Base-by-base conservation (phyloP, 2,888 invertebrate species). In the Euplagia quadripunctaria region DNA sequence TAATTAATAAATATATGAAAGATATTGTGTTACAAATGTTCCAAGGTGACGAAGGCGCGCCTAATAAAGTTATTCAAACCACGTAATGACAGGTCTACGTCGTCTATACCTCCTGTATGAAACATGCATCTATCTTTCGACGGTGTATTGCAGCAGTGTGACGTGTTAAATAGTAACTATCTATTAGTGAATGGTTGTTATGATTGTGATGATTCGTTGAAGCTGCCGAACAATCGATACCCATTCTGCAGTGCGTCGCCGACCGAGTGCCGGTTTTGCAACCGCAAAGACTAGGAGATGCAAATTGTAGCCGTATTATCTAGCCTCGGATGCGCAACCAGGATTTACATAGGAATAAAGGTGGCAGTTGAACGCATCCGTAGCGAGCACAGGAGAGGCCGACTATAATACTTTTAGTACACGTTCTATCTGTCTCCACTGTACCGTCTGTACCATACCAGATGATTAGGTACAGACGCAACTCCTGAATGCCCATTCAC, bases 281-380 rank as follows among this genome's bases (percentile, higher is more conserved):
- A 82, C 87, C 88, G 92, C 92, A 94, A 93, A 93, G 91, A 90
- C 89, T 90, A 90, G 90, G 89, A 90, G 91, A 94, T 94, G 94
- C 94, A 94, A 94, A 95, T 95, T 90, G 89, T 81, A 86, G 82
- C 89, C 89, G 89, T 90, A 94, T 93, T 94, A 94, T 93, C 91
- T 89, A 87, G 83, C 88, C 89, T 90, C 90, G 92, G 90, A 91
- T 92, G 91, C 91, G 87, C 86, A 87, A 79, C 77, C 77, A 85
- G 85, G 90, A 95, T 96, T 96, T 93, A 94, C 95, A 96, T 95
- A 95, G 94, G 91, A 95, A 95, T 94, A 90, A 93, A 90, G 87
- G 86, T 85, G 88, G 92, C 90, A 93, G 93, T 93, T 93, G 92
- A 89, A 84, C 82, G 90, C 88, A 91, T 91, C 92, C 92, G 73